Conservation (phyloP, 23 tunicate species). For the Halocynthia aurantium region DNA sequence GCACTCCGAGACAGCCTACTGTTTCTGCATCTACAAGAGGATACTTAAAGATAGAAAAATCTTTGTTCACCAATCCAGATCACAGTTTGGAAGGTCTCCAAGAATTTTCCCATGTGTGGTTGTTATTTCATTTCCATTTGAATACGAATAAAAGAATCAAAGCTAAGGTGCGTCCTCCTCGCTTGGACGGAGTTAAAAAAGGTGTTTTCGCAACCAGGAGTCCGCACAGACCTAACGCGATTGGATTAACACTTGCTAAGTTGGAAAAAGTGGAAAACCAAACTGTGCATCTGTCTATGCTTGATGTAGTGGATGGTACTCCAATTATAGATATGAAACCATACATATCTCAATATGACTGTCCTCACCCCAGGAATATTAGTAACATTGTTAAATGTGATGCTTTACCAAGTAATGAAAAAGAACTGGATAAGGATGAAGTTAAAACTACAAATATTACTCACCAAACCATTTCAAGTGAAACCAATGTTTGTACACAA, state of each 20-base stretch:
- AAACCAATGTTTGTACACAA: background rate
- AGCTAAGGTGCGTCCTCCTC: conserved; percentile 96
- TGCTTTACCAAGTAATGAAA: background rate
- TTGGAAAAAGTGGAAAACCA: conserved; percentile 56
- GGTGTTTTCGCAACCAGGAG: conserved; percentile 94
- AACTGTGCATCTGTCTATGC: conserved; percentile 48
- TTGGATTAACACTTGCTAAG: conserved; percentile 86
- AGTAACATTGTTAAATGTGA: background rate
- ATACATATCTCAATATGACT: conserved; percentile 74
- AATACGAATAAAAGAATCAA: conserved; percentile 63
- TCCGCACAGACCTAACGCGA: conserved; percentile 94
- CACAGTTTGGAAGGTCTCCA: conserved; percentile 83
- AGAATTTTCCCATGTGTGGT: conserved; percentile 92
- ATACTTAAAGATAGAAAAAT: conserved; percentile 42
- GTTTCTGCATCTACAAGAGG: conserved; percentile 61
- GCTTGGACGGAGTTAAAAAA: conserved; percentile 80
- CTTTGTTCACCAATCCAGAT: conserved; percentile 77
- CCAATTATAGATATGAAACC: conserved; percentile 98
- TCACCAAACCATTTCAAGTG: background rate
- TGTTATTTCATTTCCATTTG: conserved; percentile 89
- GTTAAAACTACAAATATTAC: background rate
- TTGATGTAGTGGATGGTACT: conserved; percentile 91
- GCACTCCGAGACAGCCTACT: conserved; percentile 91
- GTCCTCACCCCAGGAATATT: conserved; percentile 15
- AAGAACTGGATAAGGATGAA: background rate